Percentiles rank a stretch among this genome's conserved stretches.
Conservation (phyloP, 2,888 invertebrate genomes). For the Celastrina argiolus region DNA sequence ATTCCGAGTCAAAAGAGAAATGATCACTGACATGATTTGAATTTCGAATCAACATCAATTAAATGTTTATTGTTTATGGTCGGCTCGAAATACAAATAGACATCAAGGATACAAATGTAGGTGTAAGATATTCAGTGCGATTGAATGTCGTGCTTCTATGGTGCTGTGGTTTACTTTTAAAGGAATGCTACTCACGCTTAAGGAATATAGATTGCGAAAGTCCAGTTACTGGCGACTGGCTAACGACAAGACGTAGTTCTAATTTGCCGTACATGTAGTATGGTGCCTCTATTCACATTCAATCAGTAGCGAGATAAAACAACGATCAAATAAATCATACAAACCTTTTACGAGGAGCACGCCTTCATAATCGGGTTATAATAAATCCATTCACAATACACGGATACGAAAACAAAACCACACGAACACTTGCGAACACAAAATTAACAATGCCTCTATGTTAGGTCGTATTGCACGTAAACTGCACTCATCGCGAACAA, state of each 20-base stretch:
- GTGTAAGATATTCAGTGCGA: constrained; percentile 49
- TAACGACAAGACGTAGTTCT: constrained; percentile 36
- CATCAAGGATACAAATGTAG: constrained; percentile 41
- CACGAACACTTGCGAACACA: constrained; percentile 60
- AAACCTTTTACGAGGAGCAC: constrained; percentile 50
- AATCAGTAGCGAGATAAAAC: constrained; percentile 11
- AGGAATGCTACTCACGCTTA: constrained; percentile 62
- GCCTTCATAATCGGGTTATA: constrained; percentile 64
- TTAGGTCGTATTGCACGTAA: constrained; percentile 39
- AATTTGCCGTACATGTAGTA: constrained; percentile 33
- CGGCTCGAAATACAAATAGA: constrained; percentile 30
- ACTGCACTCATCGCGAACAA: constrained; percentile 54
- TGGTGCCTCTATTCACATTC: constrained; percentile 26
- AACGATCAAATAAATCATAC: constrained; percentile 31
- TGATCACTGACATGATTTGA: constrained; percentile 49
- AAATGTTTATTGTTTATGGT: constrained; percentile 45
- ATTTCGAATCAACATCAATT: constrained; percentile 48
- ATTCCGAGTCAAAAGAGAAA: constrained; percentile 57
- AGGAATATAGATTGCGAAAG: constrained; percentile 73
- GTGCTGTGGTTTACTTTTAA: constrained; percentile 57
- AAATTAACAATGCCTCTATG: constrained; percentile 46
- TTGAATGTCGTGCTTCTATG: constrained; percentile 50
- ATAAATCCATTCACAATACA: constrained; percentile 71
- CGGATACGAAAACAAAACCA: constrained; percentile 62
- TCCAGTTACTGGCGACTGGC: constrained; percentile 63